Evolutionary conservation across 2,113 vertebrate genomes (phyloP), one percentile per base, ranked within the genome.

Genomic region (Myrmophylax atrothorax): DNA sequence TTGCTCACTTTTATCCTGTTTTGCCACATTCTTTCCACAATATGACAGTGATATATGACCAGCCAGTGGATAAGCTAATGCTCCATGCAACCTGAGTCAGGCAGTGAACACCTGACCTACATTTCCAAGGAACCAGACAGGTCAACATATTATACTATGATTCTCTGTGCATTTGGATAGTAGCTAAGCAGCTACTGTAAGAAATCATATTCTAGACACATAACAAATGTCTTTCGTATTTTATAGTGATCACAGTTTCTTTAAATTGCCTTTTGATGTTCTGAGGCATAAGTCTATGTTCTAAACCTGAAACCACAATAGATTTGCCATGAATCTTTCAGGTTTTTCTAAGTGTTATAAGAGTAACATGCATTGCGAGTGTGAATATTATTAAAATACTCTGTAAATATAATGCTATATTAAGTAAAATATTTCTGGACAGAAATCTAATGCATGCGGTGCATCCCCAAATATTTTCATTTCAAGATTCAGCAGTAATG

Each of bases 21-120:
- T 93, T 83, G 29, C 58, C 47, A 50, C 67, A 37, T 69, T 90
- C 68, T 67, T 94, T 95, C 67, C n/a, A 24, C 47, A 60, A 31
- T 66, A 29, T 91, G 93, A 80, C 90, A 89, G 33, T 90, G 87
- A 91, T 92, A 52, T 63, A 90, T 59, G 62, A 78, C 31, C 40
- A 87, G 20, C 6, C 47, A 76, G 52, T 14, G 18, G 63, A 85
- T 78, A 64, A 85, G 47, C 46, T 92, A 96, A 73, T 90, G 46
- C 12, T 84, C 59, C 0, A 0, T 76, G 26, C 72, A 68, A 14
- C 52, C 33, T 37, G 52, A 88, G 24, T 76, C 88, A 88, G 63
- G n/a, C 59, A 77, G 1, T 40, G 42, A 89, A 86, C 70, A 93
- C 49, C 91, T 96, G 84, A 96, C 90, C 49, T 55, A 87, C 31